These are phyloP conservation scores for Agrotis ipsilon DNA, from an alignment of 2,888 invertebrate genomes.

Conservation along the genomic window DNA sequence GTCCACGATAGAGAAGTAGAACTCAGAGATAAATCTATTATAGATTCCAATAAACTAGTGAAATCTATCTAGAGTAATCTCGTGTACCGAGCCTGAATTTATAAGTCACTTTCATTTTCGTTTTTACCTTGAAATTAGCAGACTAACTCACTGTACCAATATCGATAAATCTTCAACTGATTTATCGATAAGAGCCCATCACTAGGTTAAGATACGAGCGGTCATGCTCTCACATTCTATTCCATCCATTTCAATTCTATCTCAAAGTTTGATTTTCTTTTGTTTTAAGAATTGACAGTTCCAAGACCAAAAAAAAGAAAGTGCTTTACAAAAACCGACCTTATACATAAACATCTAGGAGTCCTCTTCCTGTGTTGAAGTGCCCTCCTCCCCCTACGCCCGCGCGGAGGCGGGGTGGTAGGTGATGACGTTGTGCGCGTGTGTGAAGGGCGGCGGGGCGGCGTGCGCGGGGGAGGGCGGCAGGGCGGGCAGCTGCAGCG, in stretches of 20 bases:
- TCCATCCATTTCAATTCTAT: neutral
- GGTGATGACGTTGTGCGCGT: conserved; percentile 89
- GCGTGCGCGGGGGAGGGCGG: conserved; percentile 51
- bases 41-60: neutral
- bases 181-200: conserved; percentile 5
- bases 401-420: conserved; percentile 87
- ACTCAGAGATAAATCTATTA: neutral
- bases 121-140: too few species aligned
- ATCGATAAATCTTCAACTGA: neutral
- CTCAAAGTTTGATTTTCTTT: neutral
- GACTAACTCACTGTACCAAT: neutral
- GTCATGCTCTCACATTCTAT: neutral
- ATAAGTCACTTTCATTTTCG: neutral
- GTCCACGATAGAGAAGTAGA: neutral
- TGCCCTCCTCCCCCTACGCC: conserved; percentile 67
- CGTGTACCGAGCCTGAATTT: neutral
- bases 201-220: neutral
- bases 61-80: conserved; percentile 9
- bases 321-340: neutral
- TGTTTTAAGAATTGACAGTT: neutral
- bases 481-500: conserved; percentile 81
- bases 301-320: neutral
- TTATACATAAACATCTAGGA: neutral
- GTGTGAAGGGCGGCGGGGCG: conserved; percentile 81
- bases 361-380: neutral